These are phyloP conservation scores for Hydractinia symbiolongicarpus DNA, from an alignment of 30 jellyfish, hydroid and myxozoan genomes.

Conservation along the genomic window DNA sequence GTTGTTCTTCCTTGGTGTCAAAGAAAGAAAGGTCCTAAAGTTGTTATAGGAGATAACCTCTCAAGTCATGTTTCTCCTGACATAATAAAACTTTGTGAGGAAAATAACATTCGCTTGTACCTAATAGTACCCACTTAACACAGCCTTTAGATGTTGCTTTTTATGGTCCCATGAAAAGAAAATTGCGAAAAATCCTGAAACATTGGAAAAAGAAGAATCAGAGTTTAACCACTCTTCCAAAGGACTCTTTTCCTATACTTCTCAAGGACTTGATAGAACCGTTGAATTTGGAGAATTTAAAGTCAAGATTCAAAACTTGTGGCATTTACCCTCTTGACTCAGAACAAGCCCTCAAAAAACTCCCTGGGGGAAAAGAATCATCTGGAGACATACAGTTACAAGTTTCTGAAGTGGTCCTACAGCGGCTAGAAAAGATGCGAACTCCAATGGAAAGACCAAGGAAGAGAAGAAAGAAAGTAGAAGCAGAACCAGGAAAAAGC, in stretches of 20 bases:
- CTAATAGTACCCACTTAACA: conserved; percentile 29
- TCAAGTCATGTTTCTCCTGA: conserved; percentile 3
- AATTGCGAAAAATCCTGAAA: conserved; percentile 24
- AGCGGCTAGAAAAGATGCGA: conserved; percentile 3
- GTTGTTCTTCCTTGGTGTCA: background rate
- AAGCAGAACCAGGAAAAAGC: conserved; percentile 3
- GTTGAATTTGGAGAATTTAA: conserved; percentile 7
- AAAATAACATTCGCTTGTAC: conserved; percentile 27
- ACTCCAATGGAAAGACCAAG: background rate
- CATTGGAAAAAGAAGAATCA: background rate
- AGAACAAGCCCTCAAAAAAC: background rate
- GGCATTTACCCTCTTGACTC: conserved; percentile 17
- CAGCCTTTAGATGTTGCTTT: conserved; percentile 47
- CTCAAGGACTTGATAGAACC: background rate
- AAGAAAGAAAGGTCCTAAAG: conserved; percentile 8
- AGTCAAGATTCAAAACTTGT: conserved; percentile 24
- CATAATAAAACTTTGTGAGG: conserved; percentile 16
- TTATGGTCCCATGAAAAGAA: conserved; percentile 25
- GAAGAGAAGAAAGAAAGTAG: background rate
- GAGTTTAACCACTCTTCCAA: conserved; percentile 13
- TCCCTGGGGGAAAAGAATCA: background rate
- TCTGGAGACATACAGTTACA: background rate
- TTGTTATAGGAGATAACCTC: conserved; percentile 33
- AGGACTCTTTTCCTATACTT: conserved; percentile 20
- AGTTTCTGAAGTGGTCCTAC: background rate